Conservation (phyloP, 2,888 invertebrate species). For the Epirrita christyi region DNA sequence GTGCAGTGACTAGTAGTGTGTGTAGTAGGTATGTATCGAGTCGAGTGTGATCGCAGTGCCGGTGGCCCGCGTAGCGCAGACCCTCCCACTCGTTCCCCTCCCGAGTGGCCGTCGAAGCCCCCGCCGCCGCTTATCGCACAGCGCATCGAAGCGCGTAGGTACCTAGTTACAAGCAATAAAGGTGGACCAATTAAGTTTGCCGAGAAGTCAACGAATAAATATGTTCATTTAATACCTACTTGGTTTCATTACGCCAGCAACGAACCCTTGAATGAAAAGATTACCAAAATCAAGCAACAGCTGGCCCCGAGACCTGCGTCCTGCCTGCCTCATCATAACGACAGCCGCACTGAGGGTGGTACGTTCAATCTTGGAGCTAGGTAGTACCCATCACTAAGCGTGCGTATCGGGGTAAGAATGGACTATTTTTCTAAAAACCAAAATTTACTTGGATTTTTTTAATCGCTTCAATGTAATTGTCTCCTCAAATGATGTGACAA, state of each 20-base stretch:
- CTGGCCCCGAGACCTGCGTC: too few species aligned
- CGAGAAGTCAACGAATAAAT: constrained; percentile 81
- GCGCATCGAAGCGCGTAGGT: constrained; percentile 48
- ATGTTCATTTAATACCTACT: constrained; percentile 60
- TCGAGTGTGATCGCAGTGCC: constrained; percentile 44
- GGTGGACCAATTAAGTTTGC: constrained; percentile 55
- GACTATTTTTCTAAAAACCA: too few species aligned
- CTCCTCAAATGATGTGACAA: too few species aligned
- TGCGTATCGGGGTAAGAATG: too few species aligned
- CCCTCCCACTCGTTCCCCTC: not conserved
- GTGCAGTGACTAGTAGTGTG: constrained; percentile 49
- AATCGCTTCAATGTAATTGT: too few species aligned
- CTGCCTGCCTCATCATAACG: too few species aligned
- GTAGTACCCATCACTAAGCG: too few species aligned
- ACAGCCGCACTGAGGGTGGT: too few species aligned
- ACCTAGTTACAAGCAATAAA: constrained; percentile 55
- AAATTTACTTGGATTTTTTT: too few species aligned
- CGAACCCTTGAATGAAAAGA: too few species aligned
- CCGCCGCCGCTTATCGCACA: constrained; percentile 32
- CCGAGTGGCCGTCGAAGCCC: constrained; percentile 2
- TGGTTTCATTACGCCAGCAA: too few species aligned
- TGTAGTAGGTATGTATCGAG: not conserved
- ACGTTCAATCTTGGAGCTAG: not conserved
- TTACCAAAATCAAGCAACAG: too few species aligned
- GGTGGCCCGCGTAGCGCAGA: not conserved